A percentile compares a stretch with the other conserved stretches of the same genome.
These are phyloP conservation scores for Anarhynchus alexandrinus DNA, from an alignment of 2,113 vertebrate genomes.

Conservation along the genomic window DNA sequence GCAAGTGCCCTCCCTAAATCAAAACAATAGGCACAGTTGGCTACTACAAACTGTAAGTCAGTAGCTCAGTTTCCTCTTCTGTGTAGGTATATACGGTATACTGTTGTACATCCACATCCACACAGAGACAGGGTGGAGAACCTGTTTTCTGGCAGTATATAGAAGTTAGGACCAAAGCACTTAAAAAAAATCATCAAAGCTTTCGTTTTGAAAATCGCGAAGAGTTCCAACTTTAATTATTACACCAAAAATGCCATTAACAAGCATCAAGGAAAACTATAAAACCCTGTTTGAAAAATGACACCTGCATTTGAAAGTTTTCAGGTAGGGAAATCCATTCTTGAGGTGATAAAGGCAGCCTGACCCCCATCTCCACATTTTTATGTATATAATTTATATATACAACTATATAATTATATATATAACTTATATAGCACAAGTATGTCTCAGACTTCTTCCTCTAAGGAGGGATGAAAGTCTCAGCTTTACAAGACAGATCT, in stretches of 20 bases:
- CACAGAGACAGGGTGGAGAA: conserved; percentile 57
- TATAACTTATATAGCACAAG: conserved; percentile 46
- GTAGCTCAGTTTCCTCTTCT: conserved; percentile 71
- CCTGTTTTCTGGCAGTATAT: conserved; percentile 73
- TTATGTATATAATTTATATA: conserved; percentile 52
- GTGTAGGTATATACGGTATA: conserved; percentile 42
- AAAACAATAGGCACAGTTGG: conserved; percentile 78
- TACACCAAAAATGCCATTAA: conserved; percentile 44
- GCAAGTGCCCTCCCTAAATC: conserved; percentile 66
- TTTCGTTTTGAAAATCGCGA: conserved; percentile 66
- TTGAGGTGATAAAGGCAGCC: conserved; percentile 57
- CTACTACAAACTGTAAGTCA: conserved; percentile 69
- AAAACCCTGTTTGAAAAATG: conserved; percentile 58
- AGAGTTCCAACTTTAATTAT: conserved; percentile 47
- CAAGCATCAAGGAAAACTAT: conserved; percentile 29
- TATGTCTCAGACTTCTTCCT: conserved; percentile 10
- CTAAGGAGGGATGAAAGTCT: conserved; percentile 10
- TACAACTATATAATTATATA: conserved; percentile 31
- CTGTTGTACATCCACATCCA: conserved; percentile 25
- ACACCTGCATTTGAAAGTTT: conserved; percentile 46
- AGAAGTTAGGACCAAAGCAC: conserved; percentile 72
- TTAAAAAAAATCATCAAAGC: conserved; percentile 61
- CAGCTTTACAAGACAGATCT: neutral
- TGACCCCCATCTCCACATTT: neutral
- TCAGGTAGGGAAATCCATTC: conserved; percentile 49